A percentile compares a stretch with the other conserved stretches of the same genome.
These are phyloP conservation scores for Enteromius radiatus DNA, from an alignment of 2,797 vertebrate species.

Conservation along the genomic window DNA sequence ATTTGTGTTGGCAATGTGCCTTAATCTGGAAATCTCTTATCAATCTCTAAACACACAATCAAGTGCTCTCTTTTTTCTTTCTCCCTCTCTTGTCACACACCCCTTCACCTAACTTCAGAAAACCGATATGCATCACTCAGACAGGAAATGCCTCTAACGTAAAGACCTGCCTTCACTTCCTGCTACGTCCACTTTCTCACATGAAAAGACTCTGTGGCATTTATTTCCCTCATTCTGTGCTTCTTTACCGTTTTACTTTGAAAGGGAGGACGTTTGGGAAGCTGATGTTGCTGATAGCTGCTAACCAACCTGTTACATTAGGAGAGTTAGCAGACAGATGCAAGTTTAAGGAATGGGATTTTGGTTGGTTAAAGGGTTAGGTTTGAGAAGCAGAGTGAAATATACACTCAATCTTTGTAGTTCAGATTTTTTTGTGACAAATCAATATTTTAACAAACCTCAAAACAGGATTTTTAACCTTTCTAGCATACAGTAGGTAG, in stretches of 20 bases:
- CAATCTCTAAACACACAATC: slow-evolving; percentile 10
- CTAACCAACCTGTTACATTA: slow-evolving; percentile 49
- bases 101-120: slow-evolving; percentile 29
- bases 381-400: slow-evolving; percentile 33
- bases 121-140: slow-evolving; percentile 71
- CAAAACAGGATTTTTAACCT: neutral
- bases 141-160: slow-evolving; percentile 79
- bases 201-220: slow-evolving; percentile 24
- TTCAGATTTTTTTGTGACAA: neutral
- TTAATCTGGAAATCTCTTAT: slow-evolving; percentile 29
- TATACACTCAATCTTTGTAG: slow-evolving; percentile 4
- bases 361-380: neutral
- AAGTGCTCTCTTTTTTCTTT: slow-evolving; percentile 20
- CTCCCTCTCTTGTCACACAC: neutral
- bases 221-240: slow-evolving; percentile 39
- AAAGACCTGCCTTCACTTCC: slow-evolving; percentile 73
- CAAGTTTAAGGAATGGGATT: slow-evolving; percentile 66
- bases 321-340: slow-evolving; percentile 65
- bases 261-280: slow-evolving; percentile 61
- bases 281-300: slow-evolving; percentile 59
- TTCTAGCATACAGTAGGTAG: neutral
- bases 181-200: slow-evolving; percentile 33
- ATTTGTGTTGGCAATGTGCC: slow-evolving; percentile 6
- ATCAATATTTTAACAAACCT: neutral
- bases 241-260: slow-evolving; percentile 61